Conservation (phyloP, 2,888 invertebrate species). For the Nasonovia ribisnigri region DNA sequence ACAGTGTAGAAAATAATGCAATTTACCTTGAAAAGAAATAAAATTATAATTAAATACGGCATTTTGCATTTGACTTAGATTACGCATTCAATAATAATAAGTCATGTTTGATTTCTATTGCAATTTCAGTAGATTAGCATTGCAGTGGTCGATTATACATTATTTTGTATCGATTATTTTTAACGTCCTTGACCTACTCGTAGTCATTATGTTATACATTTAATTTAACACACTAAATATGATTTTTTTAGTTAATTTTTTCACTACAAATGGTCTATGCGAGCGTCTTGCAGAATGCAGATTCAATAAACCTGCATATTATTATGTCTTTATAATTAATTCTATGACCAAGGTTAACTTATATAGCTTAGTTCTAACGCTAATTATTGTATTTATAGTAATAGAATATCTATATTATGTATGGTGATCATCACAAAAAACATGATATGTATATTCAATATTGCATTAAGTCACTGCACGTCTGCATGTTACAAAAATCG, state of each 20-base stretch:
- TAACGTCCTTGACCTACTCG: slow-evolving; percentile 12
- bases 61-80: neutral
- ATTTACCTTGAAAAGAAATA: slow-evolving; percentile 5
- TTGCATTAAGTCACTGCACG: neutral
- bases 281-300: neutral
- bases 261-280: neutral
- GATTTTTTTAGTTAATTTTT: neutral
- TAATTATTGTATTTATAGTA: neutral
- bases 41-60: neutral
- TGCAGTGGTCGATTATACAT: neutral
- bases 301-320: neutral
- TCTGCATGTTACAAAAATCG: neutral
- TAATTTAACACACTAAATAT: neutral
- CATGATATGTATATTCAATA: too few species aligned
- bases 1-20: neutral
- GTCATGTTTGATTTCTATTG: neutral
- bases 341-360: neutral
- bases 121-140: neutral
- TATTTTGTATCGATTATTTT: neutral
- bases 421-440: neutral
- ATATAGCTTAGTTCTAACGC: neutral
- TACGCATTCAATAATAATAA: neutral
- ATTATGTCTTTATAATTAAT: neutral
- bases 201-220: neutral
- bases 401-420: neutral